A percentile compares a stretch with the other conserved stretches of the same genome.
phyloP scores from a whole-genome alignment of 2,797 vertebrate genomes.

The Etheostoma perlongum region DNA sequence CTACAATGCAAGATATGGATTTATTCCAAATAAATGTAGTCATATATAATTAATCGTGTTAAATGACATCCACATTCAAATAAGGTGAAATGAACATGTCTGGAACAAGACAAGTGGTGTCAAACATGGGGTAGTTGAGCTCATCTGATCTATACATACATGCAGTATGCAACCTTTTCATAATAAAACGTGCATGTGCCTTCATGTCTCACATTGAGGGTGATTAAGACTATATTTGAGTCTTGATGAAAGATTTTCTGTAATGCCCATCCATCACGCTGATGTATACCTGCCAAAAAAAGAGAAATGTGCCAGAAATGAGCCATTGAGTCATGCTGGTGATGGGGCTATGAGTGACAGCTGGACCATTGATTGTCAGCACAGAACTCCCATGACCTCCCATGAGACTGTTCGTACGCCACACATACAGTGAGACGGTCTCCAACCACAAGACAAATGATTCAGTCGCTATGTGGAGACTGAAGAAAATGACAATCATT shows the following conservation, averaged over 20 bases:
- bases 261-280: slow-evolving; percentile 60
- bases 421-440: slow-evolving; percentile 43
- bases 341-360: slow-evolving; percentile 66
- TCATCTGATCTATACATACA: background rate
- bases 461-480: slow-evolving; percentile 39
- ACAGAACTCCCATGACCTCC: slow-evolving; percentile 71
- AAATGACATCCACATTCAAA: background rate
- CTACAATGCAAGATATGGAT: background rate
- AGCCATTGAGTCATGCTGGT: slow-evolving; percentile 58
- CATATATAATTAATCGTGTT: background rate
- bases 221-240: slow-evolving; percentile 64
- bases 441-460: slow-evolving; percentile 54
- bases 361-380: slow-evolving; percentile 64
- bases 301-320: slow-evolving; percentile 46
- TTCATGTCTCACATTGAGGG: slow-evolving; percentile 51
- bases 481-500: slow-evolving; percentile 63
- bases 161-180: slow-evolving; percentile 1
- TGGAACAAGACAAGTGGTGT: background rate
- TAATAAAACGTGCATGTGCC: slow-evolving; percentile 26
- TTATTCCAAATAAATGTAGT: background rate
- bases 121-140: background rate
- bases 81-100: background rate
- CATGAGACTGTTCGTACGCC: slow-evolving; percentile 52
- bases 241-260: slow-evolving; percentile 59
- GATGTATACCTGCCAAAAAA: slow-evolving; percentile 62